Conservation (phyloP, 2,113 vertebrate genomes). For the Crotalus horridus region DNA sequence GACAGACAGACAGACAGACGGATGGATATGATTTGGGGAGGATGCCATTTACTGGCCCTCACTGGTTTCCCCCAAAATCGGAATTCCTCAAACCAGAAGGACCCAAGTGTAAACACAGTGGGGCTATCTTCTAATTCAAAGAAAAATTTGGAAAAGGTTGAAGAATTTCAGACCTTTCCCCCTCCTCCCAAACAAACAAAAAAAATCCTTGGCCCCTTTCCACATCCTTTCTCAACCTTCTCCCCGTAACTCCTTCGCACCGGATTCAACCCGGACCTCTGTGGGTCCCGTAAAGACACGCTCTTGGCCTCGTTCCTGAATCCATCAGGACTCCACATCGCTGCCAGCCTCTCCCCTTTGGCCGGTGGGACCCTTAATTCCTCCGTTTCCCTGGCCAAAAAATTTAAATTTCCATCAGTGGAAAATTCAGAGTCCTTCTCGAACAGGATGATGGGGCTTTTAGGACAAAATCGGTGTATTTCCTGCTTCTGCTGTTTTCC, state of each 20-base stretch:
- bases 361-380: background rate
- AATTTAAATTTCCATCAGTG: background rate
- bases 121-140: background rate
- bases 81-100: background rate
- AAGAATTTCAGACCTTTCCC: background rate
- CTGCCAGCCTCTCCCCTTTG: background rate
- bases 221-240: background rate
- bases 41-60: background rate
- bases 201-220: background rate
- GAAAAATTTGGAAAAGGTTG: background rate
- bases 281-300: background rate
- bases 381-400: background rate
- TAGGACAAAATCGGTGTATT: background rate
- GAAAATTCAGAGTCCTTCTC: background rate
- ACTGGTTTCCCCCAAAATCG: background rate
- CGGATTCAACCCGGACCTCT: background rate
- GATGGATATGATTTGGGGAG: background rate
- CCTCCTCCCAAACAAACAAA: background rate
- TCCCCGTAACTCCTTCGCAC: background rate
- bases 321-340: background rate
- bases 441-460: background rate
- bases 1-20: rapidly evolving
- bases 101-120: background rate
- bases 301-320: background rate
- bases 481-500: background rate